phyloP scores from a whole-genome alignment of 2,113 vertebrate genomes.

The Mohoua ochrocephala region DNA sequence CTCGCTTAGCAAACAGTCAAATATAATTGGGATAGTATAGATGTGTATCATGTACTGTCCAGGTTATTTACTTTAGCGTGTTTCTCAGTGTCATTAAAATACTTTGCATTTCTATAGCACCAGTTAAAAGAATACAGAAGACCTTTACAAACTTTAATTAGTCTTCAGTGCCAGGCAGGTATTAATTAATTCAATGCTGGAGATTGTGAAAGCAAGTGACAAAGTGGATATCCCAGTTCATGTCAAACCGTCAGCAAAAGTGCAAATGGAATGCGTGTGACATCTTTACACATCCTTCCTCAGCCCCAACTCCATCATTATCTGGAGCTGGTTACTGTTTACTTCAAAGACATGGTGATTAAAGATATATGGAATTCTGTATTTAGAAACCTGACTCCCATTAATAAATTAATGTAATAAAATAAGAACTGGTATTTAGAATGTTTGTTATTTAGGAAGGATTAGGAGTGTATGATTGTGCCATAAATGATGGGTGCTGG shows the following conservation, averaged over 20 bases:
- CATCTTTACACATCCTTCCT: slow-evolving; percentile 5
- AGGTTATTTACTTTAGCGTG: not conserved
- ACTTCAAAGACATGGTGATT: slow-evolving; percentile 50
- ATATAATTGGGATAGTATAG: not conserved
- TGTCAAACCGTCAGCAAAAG: slow-evolving; percentile 14
- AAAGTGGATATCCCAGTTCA: slow-evolving; percentile 25
- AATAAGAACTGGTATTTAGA: slow-evolving; percentile 20
- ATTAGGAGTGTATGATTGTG: slow-evolving; percentile 1
- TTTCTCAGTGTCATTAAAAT: not conserved
- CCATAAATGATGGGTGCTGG: not conserved
- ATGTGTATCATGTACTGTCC: not conserved
- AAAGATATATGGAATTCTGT: slow-evolving; percentile 14
- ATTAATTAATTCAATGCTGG: not conserved
- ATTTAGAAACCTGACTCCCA: slow-evolving; percentile 52
- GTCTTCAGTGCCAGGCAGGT: not conserved
- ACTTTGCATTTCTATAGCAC: slow-evolving; percentile 44
- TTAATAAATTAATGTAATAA: slow-evolving; percentile 56
- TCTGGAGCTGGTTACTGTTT: not conserved
- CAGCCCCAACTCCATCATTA: slow-evolving; percentile 33
- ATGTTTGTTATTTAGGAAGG: slow-evolving; percentile 32
- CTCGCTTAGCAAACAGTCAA: not conserved
- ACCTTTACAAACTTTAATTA: slow-evolving; percentile 27
- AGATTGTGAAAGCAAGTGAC: slow-evolving; percentile 38
- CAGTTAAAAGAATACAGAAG: slow-evolving; percentile 16
- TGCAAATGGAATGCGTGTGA: slow-evolving; percentile 23